A percentile compares a stretch with the other conserved stretches of the same genome.
Conservation (phyloP, 2,797 vertebrate genomes). For the Anguilla pacifica region DNA sequence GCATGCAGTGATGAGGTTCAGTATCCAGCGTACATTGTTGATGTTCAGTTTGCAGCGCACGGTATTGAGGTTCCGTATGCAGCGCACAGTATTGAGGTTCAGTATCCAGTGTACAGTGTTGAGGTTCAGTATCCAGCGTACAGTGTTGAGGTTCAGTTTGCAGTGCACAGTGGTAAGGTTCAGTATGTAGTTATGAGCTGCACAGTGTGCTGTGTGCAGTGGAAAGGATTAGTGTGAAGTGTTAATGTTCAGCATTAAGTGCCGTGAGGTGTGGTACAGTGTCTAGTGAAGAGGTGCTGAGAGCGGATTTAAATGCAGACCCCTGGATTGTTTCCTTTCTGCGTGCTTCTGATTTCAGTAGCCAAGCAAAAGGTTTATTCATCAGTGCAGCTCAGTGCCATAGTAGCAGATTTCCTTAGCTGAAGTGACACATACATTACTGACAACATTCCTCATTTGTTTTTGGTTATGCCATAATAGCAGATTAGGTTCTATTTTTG, state of each 20-base stretch:
- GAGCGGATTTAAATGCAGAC: not conserved
- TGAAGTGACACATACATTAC: constrained; percentile 61
- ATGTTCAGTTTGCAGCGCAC: not conserved
- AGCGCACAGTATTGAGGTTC: not conserved
- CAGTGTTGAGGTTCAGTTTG: not conserved
- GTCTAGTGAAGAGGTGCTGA: not conserved
- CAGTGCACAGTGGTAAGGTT: not conserved
- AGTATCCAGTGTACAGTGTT: not conserved
- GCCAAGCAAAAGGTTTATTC: constrained; percentile 61
- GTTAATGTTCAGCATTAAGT: not conserved
- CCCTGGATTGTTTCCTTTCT: not conserved
- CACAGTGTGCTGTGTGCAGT: not conserved
- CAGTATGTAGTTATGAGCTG: not conserved
- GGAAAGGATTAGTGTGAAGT: not conserved
- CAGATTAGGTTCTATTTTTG: constrained; percentile 48
- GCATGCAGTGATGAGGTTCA: not conserved
- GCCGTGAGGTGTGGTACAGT: not conserved
- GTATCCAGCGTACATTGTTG: no score
- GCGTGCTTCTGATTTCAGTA: constrained; percentile 60
- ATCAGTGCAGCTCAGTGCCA: constrained; percentile 58
- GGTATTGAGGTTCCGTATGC: not conserved
- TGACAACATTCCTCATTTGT: constrained; percentile 48
- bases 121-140: not conserved
- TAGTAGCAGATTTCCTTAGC: constrained; percentile 51
- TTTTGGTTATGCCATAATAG: constrained; percentile 20